A percentile compares a stretch with the other conserved stretches of the same genome.
phyloP scores from a whole-genome alignment of 2,888 invertebrate genomes.

The Tiliacea citrago region DNA sequence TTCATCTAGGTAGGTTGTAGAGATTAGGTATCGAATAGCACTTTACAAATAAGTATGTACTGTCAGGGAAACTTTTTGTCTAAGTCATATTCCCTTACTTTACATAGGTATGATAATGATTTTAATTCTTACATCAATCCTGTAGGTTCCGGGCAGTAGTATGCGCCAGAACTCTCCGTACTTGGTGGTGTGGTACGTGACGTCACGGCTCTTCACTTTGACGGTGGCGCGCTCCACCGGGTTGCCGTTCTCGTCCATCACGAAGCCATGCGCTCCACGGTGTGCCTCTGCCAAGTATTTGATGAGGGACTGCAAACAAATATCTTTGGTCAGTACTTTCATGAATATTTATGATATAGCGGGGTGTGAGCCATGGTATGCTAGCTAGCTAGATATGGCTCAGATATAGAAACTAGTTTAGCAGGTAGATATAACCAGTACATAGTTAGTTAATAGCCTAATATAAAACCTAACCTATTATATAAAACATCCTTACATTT shows the following conservation, averaged over 20 bases:
- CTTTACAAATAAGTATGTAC: not conserved
- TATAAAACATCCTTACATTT: not conserved
- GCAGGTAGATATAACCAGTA: not conserved
- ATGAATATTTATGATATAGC: not conserved
- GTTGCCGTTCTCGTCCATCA: constrained; percentile 94
- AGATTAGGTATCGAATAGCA: not conserved
- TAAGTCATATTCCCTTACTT: not conserved
- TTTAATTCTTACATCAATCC: constrained; percentile 92
- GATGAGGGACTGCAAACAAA: constrained; percentile 92
- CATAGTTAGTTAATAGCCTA: not conserved
- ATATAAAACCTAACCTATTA: not conserved
- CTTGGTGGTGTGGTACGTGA: constrained; percentile 96
- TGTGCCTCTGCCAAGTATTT: constrained; percentile 96
- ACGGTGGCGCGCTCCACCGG: constrained; percentile 95
- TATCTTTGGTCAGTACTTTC: constrained; percentile 10
- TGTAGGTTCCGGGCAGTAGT: constrained; percentile 96
- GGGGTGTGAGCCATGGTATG: not conserved
- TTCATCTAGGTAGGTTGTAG: not conserved
- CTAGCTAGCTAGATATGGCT: not conserved
- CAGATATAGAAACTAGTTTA: not conserved
- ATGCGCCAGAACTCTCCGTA: constrained; percentile 99
- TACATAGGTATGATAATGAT: not conserved
- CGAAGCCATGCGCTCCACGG: constrained; percentile 97
- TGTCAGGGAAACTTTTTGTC: not conserved
- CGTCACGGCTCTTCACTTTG: constrained; percentile 95